These are phyloP conservation scores for Lasioglossum marginatum DNA, from an alignment of 2,888 invertebrate genomes.

Conservation along the genomic window DNA sequence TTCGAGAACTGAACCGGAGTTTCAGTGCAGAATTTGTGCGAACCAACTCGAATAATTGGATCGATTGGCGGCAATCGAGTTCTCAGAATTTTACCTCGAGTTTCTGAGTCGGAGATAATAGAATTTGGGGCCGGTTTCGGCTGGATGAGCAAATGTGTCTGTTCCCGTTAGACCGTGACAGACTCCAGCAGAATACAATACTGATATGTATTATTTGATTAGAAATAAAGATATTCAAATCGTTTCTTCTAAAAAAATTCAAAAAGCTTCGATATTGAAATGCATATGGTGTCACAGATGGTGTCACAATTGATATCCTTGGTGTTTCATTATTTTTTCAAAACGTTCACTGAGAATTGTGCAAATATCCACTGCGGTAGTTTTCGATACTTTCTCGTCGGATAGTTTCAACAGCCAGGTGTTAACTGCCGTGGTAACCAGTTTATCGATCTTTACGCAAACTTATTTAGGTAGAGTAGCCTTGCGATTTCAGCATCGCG, in stretches of 20 bases:
- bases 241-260: not conserved
- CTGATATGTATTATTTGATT: not conserved
- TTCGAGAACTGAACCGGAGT: not conserved
- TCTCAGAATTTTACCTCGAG: not conserved
- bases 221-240: not conserved
- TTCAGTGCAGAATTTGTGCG: not conserved
- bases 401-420: slow-evolving; percentile 1
- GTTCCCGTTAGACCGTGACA: slow-evolving; percentile 28
- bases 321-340: not conserved
- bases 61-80: not conserved
- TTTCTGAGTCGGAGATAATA: not conserved
- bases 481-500: slow-evolving; percentile 24
- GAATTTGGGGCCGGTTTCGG: slow-evolving; percentile 18
- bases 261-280: not conserved
- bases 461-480: not conserved
- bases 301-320: too few relatives aligned
- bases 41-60: not conserved
- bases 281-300: too few relatives aligned
- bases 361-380: not conserved
- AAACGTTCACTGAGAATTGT: not conserved
- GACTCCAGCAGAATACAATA: not conserved
- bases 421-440: slow-evolving; percentile 26
- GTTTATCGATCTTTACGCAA: slow-evolving; percentile 49
- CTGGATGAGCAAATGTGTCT: slow-evolving; percentile 24
- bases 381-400: not conserved